Evolutionary conservation across 2,797 vertebrate genomes (phyloP).

Genomic region (Heteromormyrus szaboi): DNA sequence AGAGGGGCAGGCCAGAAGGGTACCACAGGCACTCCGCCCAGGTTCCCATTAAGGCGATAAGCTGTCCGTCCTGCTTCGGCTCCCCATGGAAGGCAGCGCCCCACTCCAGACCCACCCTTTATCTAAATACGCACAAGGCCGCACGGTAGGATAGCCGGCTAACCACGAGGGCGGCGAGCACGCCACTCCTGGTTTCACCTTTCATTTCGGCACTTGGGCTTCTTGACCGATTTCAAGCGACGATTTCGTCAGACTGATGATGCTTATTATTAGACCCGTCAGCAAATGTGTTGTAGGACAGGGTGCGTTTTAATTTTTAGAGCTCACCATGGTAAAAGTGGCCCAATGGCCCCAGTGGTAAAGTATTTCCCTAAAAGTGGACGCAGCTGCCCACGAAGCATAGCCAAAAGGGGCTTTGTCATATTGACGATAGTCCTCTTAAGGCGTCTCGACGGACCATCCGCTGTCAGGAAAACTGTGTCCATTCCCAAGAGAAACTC

Average conservation of each 20-base stretch:
- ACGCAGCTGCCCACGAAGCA: not conserved
- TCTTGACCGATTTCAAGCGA: not conserved
- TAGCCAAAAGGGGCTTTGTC: not conserved
- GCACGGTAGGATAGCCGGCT: not conserved
- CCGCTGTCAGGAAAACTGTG: not conserved
- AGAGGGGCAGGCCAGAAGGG: not conserved
- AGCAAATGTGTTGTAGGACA: not conserved
- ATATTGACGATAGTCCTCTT: not conserved
- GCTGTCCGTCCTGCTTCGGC: not conserved
- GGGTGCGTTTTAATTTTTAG: not conserved
- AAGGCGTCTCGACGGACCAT: slow-evolving; percentile 2
- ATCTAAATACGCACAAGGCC: not conserved
- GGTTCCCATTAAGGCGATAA: not conserved
- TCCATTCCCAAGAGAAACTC: slow-evolving; percentile 1
- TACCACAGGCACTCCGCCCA: not conserved
- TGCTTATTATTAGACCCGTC: not conserved
- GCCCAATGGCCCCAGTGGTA: not conserved
- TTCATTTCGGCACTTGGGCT: not conserved
- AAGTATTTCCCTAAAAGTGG: not conserved
- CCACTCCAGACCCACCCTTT: not conserved
- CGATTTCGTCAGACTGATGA: not conserved
- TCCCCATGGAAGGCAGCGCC: not conserved
- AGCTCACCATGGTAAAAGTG: not conserved
- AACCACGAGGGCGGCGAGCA: not conserved
- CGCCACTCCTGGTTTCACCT: not conserved